Evolutionary conservation across 1,140 invertebrate genomes (phyloP), one percentile per base, ranked within the genome.

Genomic region (Drosophila nannoptera): DNA sequence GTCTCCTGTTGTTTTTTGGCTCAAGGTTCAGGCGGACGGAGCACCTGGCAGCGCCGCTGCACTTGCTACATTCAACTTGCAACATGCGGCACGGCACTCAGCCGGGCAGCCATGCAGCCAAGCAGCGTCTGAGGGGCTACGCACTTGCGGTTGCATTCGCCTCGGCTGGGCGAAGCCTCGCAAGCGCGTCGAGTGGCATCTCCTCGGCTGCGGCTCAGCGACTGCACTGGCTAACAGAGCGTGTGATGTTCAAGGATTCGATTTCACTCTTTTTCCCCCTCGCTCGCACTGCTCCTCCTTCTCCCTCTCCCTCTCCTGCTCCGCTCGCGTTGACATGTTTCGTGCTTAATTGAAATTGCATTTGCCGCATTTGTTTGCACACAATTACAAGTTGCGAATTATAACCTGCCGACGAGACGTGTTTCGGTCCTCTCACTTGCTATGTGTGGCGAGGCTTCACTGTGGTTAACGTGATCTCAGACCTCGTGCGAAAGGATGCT

Each of bases 331-430:
- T 36, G 9, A 4, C 31, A 35, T 62, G 43, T 33, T 49, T 16
- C 33, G 33, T 56, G 53, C 67, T 73, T 86, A 86, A 86, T 86
- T 86, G 81, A 77, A 86, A 86, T 86, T 86, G 69, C 73, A 83
- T 83, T 83, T 84, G 69, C 59, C 56, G 72, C 68, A 59, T 84
- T 86, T 84, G 76, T 86, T 84, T 86, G 81, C 66, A 74, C 77
- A 84, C 86, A 83, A 83, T 83, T 78, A 76, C 65, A 66, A 69
- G 55, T 68, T 75, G 69, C 64, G 38, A 35, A 56, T 60, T 55
- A 60, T 52, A 73, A 56, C 55, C 29, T 36, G 36, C 59, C 40
- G 54, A n/a, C 42, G 49, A 64, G 58, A 76, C 77, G 22, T 22
- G 22, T 22, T 22, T 3, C 22, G 22, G 1, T 73, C 74, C 56